A percentile compares a stretch with the other conserved stretches of the same genome.
These are phyloP conservation scores for Mus spretus DNA, from an alignment of 2,797 vertebrate species.

Conservation along the genomic window DNA sequence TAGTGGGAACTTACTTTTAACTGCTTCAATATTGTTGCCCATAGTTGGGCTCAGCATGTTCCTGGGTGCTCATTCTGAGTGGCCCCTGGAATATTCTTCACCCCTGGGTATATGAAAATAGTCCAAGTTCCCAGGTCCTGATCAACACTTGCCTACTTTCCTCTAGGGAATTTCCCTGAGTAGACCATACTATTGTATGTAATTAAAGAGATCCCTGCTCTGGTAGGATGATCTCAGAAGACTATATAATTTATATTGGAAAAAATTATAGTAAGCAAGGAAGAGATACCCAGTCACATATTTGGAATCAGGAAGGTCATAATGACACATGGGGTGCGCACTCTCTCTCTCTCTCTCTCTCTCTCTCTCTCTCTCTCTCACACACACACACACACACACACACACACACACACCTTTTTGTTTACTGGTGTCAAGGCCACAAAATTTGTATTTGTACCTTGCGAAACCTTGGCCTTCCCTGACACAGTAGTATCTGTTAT, in stretches of 20 bases:
- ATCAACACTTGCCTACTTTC: background rate
- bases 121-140: background rate
- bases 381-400: background rate
- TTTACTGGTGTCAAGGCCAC: background rate
- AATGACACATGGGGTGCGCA: background rate
- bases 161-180: background rate
- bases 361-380: too few species aligned
- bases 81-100: background rate
- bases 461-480: background rate
- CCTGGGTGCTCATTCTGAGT: background rate
- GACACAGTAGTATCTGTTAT: background rate
- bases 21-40: background rate
- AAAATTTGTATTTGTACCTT: background rate
- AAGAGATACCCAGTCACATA: background rate
- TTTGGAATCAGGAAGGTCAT: constrained; percentile 46
- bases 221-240: background rate
- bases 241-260: background rate
- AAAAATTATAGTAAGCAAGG: constrained; percentile 15
- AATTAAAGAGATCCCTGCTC: background rate
- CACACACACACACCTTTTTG: background rate
- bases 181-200: background rate
- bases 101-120: background rate
- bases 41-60: background rate
- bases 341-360: too few species aligned
- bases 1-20: background rate